Base-by-base conservation (phyloP, 1,140 invertebrate species). In the Drosophila willistoni region DNA sequence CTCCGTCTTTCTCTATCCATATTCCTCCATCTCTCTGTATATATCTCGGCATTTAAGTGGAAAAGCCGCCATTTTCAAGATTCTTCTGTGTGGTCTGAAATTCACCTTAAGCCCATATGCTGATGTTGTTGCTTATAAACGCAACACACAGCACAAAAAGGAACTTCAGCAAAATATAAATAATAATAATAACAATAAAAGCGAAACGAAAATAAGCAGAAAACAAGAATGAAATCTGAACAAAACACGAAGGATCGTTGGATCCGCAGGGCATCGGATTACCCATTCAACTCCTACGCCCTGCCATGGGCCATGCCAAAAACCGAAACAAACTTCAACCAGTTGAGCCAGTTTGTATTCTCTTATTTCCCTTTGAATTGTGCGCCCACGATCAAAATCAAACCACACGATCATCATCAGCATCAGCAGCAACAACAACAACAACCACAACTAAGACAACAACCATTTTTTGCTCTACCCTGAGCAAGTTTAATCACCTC, bases 51-150 rank as follows among this genome's bases (percentile, higher is more conserved):
- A 56, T 10, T 72, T 76, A 55, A 57, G 39, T 4, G 9, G 65
- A 68, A 64, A 33, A 60, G 65, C 51, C 64, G 83, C 83, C 83
- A 86, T 86, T 75, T 86, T 87, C n/a, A 19, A 25, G 10, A 9
- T 34, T 63, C 36, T 29, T 29, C 29, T 86, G 83, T 86, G 83
- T 86, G 83, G 83, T 89, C 76, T 42, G 22, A 59, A 70, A 75
- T 75, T 75, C 76, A 79, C 76, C 76, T 79, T 71, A 78, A 75
- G 66, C 63, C 63, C 75, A 74, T 57, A 33, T 29, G 67, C 67
- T 47, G 7, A 5, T 47, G 44, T 10, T 47, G 44, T 7, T 47
- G 14, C 44, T 47, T 47, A 47, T 47, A 47, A 47, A 47, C 44
- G 44, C 44, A 47, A 17, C 44, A 17, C 44, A 19, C 44, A 47